Evolutionary conservation across 2,113 vertebrate species (phyloP), one percentile per base, ranked within the genome.

Genomic region (Syrmaticus mikado): DNA sequence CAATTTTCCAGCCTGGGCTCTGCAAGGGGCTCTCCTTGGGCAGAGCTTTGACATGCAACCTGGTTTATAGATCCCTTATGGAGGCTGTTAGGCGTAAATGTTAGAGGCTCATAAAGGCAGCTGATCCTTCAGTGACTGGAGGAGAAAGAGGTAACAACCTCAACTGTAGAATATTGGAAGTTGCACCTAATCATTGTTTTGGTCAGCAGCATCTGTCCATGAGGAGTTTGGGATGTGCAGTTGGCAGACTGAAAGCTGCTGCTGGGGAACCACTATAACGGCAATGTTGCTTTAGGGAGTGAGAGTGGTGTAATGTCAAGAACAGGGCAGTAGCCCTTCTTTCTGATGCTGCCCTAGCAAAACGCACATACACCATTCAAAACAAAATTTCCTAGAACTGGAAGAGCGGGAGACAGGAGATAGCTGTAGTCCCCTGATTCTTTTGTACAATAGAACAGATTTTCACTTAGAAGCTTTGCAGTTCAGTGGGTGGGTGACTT

Each of bases 21-120:
- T 38, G 45, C 27, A 68, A 45, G 58, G 45, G 32, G 7, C 16
- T 2, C 7, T 80, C 60, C 24, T 5, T 30, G 46, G 11, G 28
- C 0, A 0, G 41, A 10, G 32, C 46, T 58, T 50, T 70, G 32
- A 21, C 12, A 2, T 2, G 0, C 8, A 13, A 52, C 34, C n/a
- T 46, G 30, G 25, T 46, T 85, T 40, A 6, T 28, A 2, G 3
- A 7, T 20, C 16, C 17, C 65, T 45, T 38, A n/a, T 58, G 45
- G 46, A 64, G 36, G 46, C 74, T n/a, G 8, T 9, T 25, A 27
- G 34, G 40, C 19, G 22, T 45, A 25, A 68, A 25, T 24, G 6
- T 53, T 53, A 30, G 1, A 28, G 70, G 36, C 71, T 41, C 9
- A 1, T 22, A 60, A 67, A 82, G 34, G 67, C 86, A 92, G 24